A percentile compares a stretch with the other conserved stretches of the same genome.
Evolutionary conservation across 2,888 invertebrate genomes (phyloP).

Genomic region (Criorhina ranunculi): DNA sequence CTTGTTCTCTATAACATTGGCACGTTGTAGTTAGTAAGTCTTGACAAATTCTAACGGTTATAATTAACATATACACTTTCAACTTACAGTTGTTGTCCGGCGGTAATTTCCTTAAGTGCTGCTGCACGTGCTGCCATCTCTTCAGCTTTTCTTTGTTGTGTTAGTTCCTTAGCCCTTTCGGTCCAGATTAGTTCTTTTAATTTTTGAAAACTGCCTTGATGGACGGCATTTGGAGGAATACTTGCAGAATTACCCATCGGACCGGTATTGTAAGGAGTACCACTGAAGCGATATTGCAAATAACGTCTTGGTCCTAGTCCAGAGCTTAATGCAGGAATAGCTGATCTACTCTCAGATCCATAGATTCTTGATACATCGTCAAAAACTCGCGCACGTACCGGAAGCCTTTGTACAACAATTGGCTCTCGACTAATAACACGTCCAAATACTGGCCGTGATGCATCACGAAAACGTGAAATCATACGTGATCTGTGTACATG

Average conservation of each 20-base stretch:
- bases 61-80: too few relatives aligned
- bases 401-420: constrained; percentile 83
- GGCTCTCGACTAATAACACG: constrained; percentile 90
- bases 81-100: constrained; percentile 86
- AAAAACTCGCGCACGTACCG: constrained; percentile 84
- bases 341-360: constrained; percentile 82
- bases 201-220: constrained; percentile 88
- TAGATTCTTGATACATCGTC: constrained; percentile 86
- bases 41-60: too few relatives aligned
- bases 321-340: constrained; percentile 28
- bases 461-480: constrained; percentile 83
- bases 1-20: not conserved
- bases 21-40: too few relatives aligned
- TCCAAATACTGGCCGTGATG: constrained; percentile 88
- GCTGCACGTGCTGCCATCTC: constrained; percentile 88
- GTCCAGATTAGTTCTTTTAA: constrained; percentile 92
- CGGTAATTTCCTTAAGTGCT: constrained; percentile 87
- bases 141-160: constrained; percentile 90
- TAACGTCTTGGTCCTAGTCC: constrained; percentile 79
- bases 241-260: constrained; percentile 2
- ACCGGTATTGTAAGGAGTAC: constrained; percentile 53
- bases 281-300: constrained; percentile 79
- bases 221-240: constrained; percentile 80
- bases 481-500: constrained; percentile 82
- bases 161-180: constrained; percentile 91